Evolutionary conservation across 2,888 invertebrate species (phyloP).

Genomic region (Pediacus dermestoides): DNA sequence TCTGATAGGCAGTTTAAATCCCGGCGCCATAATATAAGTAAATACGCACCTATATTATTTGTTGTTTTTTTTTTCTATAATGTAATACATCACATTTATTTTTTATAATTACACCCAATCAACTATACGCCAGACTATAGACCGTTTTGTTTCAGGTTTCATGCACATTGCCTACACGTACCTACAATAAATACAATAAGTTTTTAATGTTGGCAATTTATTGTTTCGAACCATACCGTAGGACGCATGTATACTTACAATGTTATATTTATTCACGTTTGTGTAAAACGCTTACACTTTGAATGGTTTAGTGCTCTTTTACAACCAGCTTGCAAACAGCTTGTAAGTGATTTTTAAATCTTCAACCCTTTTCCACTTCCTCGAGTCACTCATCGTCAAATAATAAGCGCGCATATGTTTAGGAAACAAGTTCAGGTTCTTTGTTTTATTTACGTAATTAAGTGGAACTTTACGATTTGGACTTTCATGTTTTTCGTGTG

Average conservation of each 20-base stretch:
- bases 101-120: too few relatives aligned
- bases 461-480: slow-evolving; percentile 12
- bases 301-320: slow-evolving; percentile 29
- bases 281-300: slow-evolving; percentile 18
- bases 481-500: slow-evolving; percentile 7
- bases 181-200: too few relatives aligned
- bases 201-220: too few relatives aligned
- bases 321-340: slow-evolving; percentile 42
- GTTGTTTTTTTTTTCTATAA: too few relatives aligned
- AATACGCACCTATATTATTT: too few relatives aligned
- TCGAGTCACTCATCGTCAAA: slow-evolving; percentile 5
- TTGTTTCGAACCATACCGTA: too few relatives aligned
- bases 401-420: slow-evolving; percentile 15
- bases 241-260: slow-evolving; percentile 17
- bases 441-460: slow-evolving; percentile 20
- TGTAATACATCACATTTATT: too few relatives aligned
- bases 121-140: too few relatives aligned
- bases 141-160: too few relatives aligned
- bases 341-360: slow-evolving; percentile 24
- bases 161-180: too few relatives aligned
- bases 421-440: slow-evolving; percentile 11
- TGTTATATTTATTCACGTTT: slow-evolving; percentile 18
- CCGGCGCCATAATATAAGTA: too few relatives aligned
- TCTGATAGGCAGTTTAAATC: too few relatives aligned
- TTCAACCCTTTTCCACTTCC: slow-evolving; percentile 16